A percentile compares a stretch with the other conserved stretches of the same genome.
Evolutionary conservation across 1,140 invertebrate genomes (phyloP).

Genomic region (Solen grandis): DNA sequence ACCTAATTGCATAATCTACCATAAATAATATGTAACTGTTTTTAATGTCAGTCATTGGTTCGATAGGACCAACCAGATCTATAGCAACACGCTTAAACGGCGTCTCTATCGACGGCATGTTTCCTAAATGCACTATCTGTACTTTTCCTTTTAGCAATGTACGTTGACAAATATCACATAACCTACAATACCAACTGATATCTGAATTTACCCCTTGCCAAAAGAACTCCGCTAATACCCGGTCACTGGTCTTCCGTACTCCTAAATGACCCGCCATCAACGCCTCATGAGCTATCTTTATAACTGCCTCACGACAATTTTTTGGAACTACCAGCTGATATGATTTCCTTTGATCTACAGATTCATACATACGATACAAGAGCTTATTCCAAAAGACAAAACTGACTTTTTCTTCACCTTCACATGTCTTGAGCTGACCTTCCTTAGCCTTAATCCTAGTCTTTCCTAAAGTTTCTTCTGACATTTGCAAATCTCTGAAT

Average conservation of each 20-base stretch:
- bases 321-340: constrained; percentile 25
- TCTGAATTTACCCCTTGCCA: constrained; percentile 56
- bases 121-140: constrained; percentile 23
- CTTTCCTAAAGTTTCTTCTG: not conserved
- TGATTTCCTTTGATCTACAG: not conserved
- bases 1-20: constrained; percentile 58
- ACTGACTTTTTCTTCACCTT: not conserved
- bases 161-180: no score
- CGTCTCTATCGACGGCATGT: constrained; percentile 46
- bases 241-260: no score
- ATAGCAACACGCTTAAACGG: constrained; percentile 50
- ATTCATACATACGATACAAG: constrained; percentile 14
- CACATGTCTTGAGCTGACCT: not conserved
- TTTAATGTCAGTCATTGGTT: constrained; percentile 22
- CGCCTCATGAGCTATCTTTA: constrained; percentile 60
- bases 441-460: not conserved
- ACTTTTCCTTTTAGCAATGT: constrained; percentile 33
- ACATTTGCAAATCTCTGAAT: not conserved
- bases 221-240: constrained; percentile 49
- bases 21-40: constrained; percentile 51
- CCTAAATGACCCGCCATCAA: no score
- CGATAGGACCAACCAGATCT: constrained; percentile 46
- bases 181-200: constrained; percentile 21
- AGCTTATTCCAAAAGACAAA: not conserved
- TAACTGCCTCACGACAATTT: constrained; percentile 12